Percentiles rank a stretch among this genome's conserved stretches.
These are phyloP conservation scores for Hipparchia sbordonii DNA, from an alignment of 2,888 invertebrate species.

Conservation along the genomic window DNA sequence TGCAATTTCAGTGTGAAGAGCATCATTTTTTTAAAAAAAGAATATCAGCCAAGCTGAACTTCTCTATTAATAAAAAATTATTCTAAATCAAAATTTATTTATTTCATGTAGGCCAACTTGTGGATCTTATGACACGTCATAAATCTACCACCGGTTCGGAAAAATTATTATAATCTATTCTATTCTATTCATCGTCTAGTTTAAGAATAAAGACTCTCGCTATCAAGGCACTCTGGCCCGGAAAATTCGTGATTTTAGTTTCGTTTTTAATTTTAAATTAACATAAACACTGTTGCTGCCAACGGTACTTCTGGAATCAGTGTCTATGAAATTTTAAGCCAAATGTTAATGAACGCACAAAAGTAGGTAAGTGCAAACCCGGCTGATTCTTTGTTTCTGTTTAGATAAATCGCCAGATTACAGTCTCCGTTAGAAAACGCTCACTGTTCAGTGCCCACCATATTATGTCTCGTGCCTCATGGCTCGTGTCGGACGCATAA, in stretches of 20 bases:
- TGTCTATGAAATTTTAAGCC: conserved; percentile 29
- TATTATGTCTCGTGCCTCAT: conserved; percentile 1
- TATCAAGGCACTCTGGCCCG: too few relatives aligned
- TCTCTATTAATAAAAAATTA: too few relatives aligned
- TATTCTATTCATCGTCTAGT: too few relatives aligned
- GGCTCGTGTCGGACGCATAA: neutral
- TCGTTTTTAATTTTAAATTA: neutral
- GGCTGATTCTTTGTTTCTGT: neutral
- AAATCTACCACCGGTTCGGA: too few relatives aligned
- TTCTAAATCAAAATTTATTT: too few relatives aligned
- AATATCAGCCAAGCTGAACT: too few relatives aligned
- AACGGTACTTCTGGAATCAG: conserved; percentile 24
- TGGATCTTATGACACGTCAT: too few relatives aligned
- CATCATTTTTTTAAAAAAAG: too few relatives aligned
- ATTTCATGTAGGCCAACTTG: too few relatives aligned
- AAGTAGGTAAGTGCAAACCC: neutral
- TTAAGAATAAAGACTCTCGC: neutral
- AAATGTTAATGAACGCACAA: conserved; percentile 16
- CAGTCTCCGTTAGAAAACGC: conserved; percentile 1
- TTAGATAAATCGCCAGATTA: conserved; percentile 11
- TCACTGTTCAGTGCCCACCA: neutral
- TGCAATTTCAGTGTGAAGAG: neutral
- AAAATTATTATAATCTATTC: too few relatives aligned
- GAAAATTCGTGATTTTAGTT: too few relatives aligned
- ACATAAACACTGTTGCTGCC: neutral